These are phyloP conservation scores for Coranthus polyacanthus DNA, from an alignment of 2,797 vertebrate species.

Conservation along the genomic window DNA sequence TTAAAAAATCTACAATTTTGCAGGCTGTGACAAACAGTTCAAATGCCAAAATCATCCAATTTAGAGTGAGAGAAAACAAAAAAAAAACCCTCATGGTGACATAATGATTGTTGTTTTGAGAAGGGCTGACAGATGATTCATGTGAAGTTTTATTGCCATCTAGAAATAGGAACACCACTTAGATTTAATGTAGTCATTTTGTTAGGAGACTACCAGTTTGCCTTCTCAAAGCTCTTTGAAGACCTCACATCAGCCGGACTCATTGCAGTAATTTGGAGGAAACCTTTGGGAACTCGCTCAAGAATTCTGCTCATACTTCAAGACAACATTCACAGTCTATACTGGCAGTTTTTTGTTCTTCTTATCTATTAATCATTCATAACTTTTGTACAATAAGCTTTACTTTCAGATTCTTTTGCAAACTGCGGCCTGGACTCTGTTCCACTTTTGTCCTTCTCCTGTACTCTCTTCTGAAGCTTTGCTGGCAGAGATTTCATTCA, in stretches of 20 bases:
- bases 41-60: background rate
- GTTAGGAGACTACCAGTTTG: constrained; percentile 3
- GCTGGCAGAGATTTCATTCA: background rate
- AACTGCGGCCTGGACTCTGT: constrained; percentile 1
- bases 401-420: constrained; percentile 7
- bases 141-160: background rate
- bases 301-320: constrained; percentile 28
- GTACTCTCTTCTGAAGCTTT: constrained; percentile 1
- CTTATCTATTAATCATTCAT: constrained; percentile 45
- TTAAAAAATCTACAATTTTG: no score
- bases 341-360: background rate
- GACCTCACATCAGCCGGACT: constrained; percentile 4
- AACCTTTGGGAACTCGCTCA: constrained; percentile 17
- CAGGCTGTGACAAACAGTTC: background rate
- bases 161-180: background rate
- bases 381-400: constrained; percentile 6
- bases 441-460: background rate
- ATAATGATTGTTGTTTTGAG: constrained; percentile 1
- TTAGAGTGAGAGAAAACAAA: constrained; percentile 1
- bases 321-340: constrained; percentile 18
- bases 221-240: background rate
- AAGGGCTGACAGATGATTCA: background rate
- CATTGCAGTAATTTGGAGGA: constrained; percentile 20
- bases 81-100: background rate
- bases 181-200: constrained; percentile 8